phyloP scores from a whole-genome alignment of 2,888 invertebrate species.

The Schizaphis graminum region DNA sequence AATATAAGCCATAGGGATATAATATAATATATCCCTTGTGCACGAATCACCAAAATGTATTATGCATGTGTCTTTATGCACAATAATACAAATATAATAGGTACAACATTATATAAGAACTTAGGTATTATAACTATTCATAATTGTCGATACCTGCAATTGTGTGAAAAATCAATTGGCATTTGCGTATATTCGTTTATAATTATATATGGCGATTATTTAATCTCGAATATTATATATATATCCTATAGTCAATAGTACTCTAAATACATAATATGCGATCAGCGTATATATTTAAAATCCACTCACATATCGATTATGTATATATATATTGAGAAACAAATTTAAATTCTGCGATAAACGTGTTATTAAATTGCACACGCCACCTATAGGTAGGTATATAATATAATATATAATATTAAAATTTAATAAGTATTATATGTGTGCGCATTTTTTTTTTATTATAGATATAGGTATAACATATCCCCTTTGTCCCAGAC shows the following conservation, averaged over 20 bases:
- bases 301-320: constrained; percentile 21
- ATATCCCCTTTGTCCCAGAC: background rate
- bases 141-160: background rate
- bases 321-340: constrained; percentile 20
- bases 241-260: background rate
- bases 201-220: background rate
- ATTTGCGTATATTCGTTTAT: background rate
- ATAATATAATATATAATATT: constrained; percentile 21
- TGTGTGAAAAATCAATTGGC: constrained; percentile 6
- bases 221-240: background rate
- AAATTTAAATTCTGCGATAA: constrained; percentile 43
- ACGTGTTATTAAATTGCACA: constrained; percentile 48
- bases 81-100: background rate
- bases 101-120: background rate
- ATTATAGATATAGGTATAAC: background rate
- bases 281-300: constrained; percentile 16
- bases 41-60: background rate
- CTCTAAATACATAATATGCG: background rate
- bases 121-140: background rate
- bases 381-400: background rate
- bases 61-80: background rate
- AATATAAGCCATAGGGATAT: background rate
- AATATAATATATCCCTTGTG: background rate
- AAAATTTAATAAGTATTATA: background rate
- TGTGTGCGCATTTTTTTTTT: constrained; percentile 15